These are phyloP conservation scores for Drosophila meridionalis DNA, from an alignment of 2,888 invertebrate species.

Conservation along the genomic window DNA sequence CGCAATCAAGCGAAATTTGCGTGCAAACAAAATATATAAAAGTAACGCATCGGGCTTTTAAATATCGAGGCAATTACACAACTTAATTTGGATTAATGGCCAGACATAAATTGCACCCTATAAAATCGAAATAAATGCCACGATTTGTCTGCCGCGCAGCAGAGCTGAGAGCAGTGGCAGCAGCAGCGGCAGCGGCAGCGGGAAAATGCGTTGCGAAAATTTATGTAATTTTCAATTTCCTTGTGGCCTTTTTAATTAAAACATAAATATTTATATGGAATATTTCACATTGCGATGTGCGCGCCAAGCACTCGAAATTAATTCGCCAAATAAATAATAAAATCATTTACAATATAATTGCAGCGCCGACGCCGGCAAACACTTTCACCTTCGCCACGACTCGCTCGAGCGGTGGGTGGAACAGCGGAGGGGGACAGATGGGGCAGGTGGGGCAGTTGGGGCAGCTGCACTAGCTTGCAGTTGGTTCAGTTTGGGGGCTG, in stretches of 20 bases:
- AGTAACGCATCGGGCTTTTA: slow-evolving; percentile 5
- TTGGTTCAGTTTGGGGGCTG: slow-evolving; percentile 1
- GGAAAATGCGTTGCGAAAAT: slow-evolving; percentile 48
- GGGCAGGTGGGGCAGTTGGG: background rate
- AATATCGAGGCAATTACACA: slow-evolving; percentile 45
- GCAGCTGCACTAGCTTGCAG: slow-evolving; percentile 14
- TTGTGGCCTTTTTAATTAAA: slow-evolving; percentile 78
- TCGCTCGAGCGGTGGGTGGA: background rate
- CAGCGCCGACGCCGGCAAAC: slow-evolving; percentile 55
- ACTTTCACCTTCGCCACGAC: slow-evolving; percentile 76
- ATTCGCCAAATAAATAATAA: slow-evolving; percentile 79
- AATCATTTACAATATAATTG: slow-evolving; percentile 81
- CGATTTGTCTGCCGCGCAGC: slow-evolving; percentile 34
- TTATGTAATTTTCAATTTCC: slow-evolving; percentile 73
- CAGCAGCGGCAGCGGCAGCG: background rate
- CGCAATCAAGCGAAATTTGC: slow-evolving; percentile 6
- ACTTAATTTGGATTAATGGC: slow-evolving; percentile 65
- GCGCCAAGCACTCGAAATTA: slow-evolving; percentile 62
- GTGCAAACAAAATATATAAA: slow-evolving; percentile 2
- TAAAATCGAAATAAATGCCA: slow-evolving; percentile 59
- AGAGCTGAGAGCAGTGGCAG: too few species aligned
- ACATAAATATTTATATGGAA: slow-evolving; percentile 80
- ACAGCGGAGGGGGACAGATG: background rate
- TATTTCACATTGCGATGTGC: slow-evolving; percentile 58
- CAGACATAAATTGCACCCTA: slow-evolving; percentile 66